Evolutionary conservation across 1,140 invertebrate species (phyloP).

Genomic region (Asbolus verrucosus): DNA sequence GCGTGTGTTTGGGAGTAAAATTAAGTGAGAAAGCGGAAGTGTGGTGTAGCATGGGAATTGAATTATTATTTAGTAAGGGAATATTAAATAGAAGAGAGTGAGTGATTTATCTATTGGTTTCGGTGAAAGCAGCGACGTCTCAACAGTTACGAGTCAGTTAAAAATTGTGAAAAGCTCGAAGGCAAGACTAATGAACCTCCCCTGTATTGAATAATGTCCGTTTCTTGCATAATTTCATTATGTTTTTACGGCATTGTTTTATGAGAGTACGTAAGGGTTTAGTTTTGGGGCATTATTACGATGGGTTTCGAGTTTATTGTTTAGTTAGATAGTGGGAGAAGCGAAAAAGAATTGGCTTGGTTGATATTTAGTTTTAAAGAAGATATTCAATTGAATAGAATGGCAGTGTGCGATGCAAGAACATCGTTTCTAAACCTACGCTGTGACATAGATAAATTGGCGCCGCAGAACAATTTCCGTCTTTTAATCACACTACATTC

Average conservation of each 20-base stretch:
- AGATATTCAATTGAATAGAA: conserved; percentile 49
- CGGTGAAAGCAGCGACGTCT: conserved; percentile 19
- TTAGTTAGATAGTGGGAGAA: conserved; percentile 12
- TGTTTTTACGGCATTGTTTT: conserved; percentile 34
- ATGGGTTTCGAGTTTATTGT: conserved; percentile 6
- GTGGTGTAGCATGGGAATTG: conserved; percentile 24
- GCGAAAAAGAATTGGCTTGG: conserved; percentile 8
- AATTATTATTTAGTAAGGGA: conserved; percentile 37
- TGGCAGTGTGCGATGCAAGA: conserved; percentile 43
- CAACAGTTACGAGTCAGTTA: conserved; percentile 19
- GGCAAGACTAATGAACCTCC: conserved; percentile 44
- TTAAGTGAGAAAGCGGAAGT: conserved; percentile 23
- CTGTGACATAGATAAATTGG: conserved; percentile 61
- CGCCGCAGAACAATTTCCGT: conserved; percentile 61
- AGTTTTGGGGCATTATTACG: conserved; percentile 42
- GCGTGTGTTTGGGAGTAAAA: conserved; percentile 13
- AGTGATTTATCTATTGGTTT: conserved; percentile 17
- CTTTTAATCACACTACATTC: conserved; percentile 62
- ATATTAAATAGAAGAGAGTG: conserved; percentile 14
- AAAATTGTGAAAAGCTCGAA: conserved; percentile 28
- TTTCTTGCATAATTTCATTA: conserved; percentile 44
- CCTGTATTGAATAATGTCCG: conserved; percentile 37
- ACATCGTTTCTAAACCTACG: conserved; percentile 47
- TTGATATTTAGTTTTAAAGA: conserved; percentile 46
- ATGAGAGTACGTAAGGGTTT: background rate